Evolutionary conservation across 2,797 vertebrate genomes (phyloP).

Genomic region (Poeciliopsis turneri): DNA sequence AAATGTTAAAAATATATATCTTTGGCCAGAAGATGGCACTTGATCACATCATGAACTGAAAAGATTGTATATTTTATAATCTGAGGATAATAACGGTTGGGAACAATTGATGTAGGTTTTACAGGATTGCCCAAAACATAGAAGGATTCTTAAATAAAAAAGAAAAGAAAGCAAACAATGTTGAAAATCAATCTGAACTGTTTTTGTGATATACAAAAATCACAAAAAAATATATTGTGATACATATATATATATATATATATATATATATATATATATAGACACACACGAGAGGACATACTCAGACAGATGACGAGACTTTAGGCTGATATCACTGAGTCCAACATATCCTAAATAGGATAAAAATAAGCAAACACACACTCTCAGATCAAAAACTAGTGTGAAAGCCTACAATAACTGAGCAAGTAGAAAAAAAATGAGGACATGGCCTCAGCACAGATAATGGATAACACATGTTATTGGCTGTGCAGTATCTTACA

Average conservation of each 20-base stretch:
- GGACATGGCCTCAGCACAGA: slow-evolving; percentile 68
- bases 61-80: neutral
- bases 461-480: slow-evolving; percentile 79
- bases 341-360: slow-evolving; percentile 17
- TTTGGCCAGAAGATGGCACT: slow-evolving; percentile 1
- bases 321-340: slow-evolving; percentile 2
- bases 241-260: slow-evolving; percentile 2
- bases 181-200: slow-evolving; percentile 34
- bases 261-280: neutral
- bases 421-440: slow-evolving; percentile 21
- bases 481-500: slow-evolving; percentile 63
- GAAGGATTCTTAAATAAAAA: neutral
- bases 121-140: neutral
- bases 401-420: slow-evolving; percentile 52
- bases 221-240: neutral
- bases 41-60: neutral
- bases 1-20: neutral
- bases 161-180: slow-evolving; percentile 24
- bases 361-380: slow-evolving; percentile 1
- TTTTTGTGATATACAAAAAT: neutral
- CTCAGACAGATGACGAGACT: slow-evolving; percentile 6
- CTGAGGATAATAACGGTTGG: neutral
- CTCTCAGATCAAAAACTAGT: slow-evolving; percentile 41
- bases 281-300: neutral
- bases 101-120: neutral